Percentiles rank a stretch among this genome's conserved stretches.
These are phyloP conservation scores for Pterocles burchelli DNA, from an alignment of 2,113 vertebrate genomes.

Conservation along the genomic window DNA sequence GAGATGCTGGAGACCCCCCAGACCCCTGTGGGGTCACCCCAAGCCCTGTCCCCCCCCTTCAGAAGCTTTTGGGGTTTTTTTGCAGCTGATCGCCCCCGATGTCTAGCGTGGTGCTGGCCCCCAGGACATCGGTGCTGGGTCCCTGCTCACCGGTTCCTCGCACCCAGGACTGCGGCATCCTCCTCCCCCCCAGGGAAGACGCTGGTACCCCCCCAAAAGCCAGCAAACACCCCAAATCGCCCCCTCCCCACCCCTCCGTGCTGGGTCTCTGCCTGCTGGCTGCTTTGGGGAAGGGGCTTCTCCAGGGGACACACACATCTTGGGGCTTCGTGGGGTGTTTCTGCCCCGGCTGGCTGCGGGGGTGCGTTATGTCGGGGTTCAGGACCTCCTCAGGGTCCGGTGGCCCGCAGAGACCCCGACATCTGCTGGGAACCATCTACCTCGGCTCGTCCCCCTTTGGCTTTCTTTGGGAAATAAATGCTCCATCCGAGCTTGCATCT, in stretches of 20 bases:
- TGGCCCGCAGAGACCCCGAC: rapidly evolving
- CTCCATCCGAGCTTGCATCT: neutral
- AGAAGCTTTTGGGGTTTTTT: neutral
- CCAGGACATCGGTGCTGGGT: rapidly evolving
- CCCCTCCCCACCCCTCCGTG: neutral
- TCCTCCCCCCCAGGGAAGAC: neutral
- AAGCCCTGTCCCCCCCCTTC: neutral
- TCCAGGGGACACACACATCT: neutral
- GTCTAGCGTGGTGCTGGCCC: neutral
- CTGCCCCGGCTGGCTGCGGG: neutral
- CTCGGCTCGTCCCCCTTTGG: neutral
- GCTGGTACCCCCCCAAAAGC: neutral
- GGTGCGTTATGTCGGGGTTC: rapidly evolving
- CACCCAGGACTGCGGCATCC: neutral
- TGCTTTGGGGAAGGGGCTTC: neutral
- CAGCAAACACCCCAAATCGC: neutral
- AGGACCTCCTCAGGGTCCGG: neutral
- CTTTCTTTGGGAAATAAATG: conserved; percentile 6
- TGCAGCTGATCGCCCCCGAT: neutral
- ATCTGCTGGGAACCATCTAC: neutral
- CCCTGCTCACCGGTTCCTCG: neutral
- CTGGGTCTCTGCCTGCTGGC: neutral
- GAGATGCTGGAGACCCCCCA: neutral
- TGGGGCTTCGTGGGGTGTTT: neutral
- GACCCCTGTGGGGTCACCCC: rapidly evolving